phyloP scores from a whole-genome alignment of 1,140 invertebrate genomes.

The Drosophila kikkawai region DNA sequence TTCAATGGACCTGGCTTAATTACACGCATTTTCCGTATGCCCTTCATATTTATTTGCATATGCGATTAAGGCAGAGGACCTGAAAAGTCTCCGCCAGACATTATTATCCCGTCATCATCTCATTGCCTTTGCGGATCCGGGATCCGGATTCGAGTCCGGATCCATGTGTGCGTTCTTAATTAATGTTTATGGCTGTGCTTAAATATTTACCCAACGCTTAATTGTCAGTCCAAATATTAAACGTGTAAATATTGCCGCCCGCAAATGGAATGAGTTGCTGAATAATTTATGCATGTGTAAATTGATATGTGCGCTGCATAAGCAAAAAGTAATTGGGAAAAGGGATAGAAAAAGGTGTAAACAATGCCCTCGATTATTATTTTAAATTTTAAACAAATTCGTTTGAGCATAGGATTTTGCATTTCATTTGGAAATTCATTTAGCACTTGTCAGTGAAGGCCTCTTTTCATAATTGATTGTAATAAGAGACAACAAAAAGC shows the following conservation, averaged over 20 bases:
- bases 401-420: background rate
- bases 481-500: background rate
- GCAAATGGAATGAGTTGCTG: constrained; percentile 10
- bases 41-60: constrained; percentile 35
- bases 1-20: constrained; percentile 58
- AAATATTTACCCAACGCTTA: constrained; percentile 60
- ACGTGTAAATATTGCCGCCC: constrained; percentile 32
- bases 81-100: constrained; percentile 29
- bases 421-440: constrained; percentile 2
- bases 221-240: constrained; percentile 68
- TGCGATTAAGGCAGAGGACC: constrained; percentile 23
- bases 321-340: constrained; percentile 31
- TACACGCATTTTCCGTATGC: constrained; percentile 20
- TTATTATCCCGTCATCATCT: constrained; percentile 34
- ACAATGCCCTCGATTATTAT: constrained; percentile 30
- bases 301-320: constrained; percentile 48
- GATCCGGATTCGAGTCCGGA: constrained; percentile 14
- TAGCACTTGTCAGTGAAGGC: background rate
- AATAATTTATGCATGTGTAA: constrained; percentile 53
- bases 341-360: constrained; percentile 34
- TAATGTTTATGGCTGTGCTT: constrained; percentile 59
- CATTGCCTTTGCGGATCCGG: constrained; percentile 9
- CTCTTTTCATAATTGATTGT: background rate
- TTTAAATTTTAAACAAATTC: constrained; percentile 18
- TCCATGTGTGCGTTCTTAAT: constrained; percentile 46